phyloP scores from a whole-genome alignment of 2,888 invertebrate species.

The Amphimallon solstitiale region DNA sequence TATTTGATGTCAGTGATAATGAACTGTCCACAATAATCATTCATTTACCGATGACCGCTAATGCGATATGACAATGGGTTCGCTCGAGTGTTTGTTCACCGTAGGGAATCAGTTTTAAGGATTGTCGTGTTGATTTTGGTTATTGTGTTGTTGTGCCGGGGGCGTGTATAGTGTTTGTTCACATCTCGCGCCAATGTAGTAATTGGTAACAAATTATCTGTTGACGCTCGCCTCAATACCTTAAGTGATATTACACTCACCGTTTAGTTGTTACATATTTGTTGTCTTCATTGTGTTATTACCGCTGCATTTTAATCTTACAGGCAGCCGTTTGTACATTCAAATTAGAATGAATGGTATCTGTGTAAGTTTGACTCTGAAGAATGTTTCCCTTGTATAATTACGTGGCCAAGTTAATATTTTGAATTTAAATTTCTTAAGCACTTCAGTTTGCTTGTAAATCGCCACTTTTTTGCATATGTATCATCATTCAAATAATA shows the following conservation, averaged over 20 bases:
- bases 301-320: too few species aligned
- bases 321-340: too few species aligned
- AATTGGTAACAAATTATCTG: conserved; percentile 31
- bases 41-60: conserved; percentile 25
- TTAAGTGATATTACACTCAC: conserved; percentile 10
- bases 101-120: conserved; percentile 12
- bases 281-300: too few species aligned
- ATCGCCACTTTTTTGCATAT: too few species aligned
- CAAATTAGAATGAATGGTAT: too few species aligned
- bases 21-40: conserved; percentile 20
- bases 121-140: conserved; percentile 28
- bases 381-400: too few species aligned
- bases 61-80: conserved; percentile 14
- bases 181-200: conserved; percentile 18
- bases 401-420: too few species aligned
- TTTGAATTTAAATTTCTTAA: too few species aligned
- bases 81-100: conserved; percentile 16
- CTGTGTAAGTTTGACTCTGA: too few species aligned
- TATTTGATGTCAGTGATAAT: conserved; percentile 12
- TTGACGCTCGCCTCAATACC: conserved; percentile 15
- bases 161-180: conserved; percentile 16
- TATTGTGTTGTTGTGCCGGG: conserved; percentile 18
- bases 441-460: too few species aligned
- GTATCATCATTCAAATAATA: too few species aligned
- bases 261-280: too few species aligned